Conservation (phyloP, 2,888 invertebrate genomes). For the Adineta ricciae region DNA sequence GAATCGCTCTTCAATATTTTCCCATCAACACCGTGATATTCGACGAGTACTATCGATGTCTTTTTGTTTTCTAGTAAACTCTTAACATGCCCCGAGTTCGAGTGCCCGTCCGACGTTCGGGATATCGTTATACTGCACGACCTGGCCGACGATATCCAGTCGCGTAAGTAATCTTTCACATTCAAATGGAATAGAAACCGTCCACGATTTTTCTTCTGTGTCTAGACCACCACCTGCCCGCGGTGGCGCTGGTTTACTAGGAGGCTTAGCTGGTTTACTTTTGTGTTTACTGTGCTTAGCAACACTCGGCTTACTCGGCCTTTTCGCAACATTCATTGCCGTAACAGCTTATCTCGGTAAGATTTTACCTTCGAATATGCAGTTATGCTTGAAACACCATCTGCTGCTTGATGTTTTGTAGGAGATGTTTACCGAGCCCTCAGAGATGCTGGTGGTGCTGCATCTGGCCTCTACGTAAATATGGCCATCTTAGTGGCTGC, state of each 20-base stretch:
- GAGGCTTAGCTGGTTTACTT: not conserved
- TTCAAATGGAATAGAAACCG: too few relatives aligned
- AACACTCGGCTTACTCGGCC: not conserved
- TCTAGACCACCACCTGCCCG: not conserved
- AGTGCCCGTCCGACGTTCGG: not conserved
- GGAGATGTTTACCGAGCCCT: not conserved
- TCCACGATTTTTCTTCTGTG: not conserved
- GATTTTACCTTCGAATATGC: not conserved
- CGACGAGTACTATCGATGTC: not conserved
- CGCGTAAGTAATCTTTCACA: not conserved
- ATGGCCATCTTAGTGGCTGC: not conserved
- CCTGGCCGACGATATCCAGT: not conserved
- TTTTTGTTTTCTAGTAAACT: not conserved
- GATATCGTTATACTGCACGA: not conserved
- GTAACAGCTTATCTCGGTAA: not conserved
- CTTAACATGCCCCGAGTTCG: conserved; percentile 1
- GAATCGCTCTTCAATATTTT: not conserved
- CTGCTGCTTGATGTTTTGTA: not conserved
- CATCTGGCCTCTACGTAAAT: not conserved
- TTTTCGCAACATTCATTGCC: not conserved
- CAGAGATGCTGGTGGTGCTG: not conserved
- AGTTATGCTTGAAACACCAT: not conserved
- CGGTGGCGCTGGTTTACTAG: not conserved
- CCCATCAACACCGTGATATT: not conserved
- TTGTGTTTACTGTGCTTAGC: conserved; percentile 9